Evolutionary conservation across 1,140 invertebrate genomes (phyloP).

Genomic region (Sinella curviseta): DNA sequence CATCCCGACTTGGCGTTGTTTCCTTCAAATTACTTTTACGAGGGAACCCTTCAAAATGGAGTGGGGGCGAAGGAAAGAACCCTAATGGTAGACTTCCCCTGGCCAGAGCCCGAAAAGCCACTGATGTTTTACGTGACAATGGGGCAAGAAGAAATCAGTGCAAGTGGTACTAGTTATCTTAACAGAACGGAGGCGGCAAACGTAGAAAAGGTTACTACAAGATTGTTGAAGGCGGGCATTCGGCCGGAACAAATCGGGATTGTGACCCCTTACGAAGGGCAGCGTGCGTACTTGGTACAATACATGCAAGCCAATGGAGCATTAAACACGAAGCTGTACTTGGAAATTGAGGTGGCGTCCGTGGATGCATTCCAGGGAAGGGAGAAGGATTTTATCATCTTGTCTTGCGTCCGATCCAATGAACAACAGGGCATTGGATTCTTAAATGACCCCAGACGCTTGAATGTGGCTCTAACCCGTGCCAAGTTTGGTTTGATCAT

Average conservation of each 20-base stretch:
- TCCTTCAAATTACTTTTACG: slow-evolving; percentile 99
- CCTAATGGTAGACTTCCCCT: slow-evolving; percentile 91
- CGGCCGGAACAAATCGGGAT: slow-evolving; percentile 99
- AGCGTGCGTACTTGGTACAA: slow-evolving; percentile 92
- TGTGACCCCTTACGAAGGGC: slow-evolving; percentile 98
- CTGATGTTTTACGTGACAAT: slow-evolving; percentile 99
- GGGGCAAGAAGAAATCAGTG: slow-evolving; percentile 98
- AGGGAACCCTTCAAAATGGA: slow-evolving; percentile 97
- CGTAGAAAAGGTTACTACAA: slow-evolving; percentile 95
- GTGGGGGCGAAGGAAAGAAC: slow-evolving; percentile 94
- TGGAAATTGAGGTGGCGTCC: slow-evolving; percentile 98
- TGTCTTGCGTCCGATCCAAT: slow-evolving; percentile 85
- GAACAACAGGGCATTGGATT: slow-evolving; percentile 92
- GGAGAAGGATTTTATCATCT: slow-evolving; percentile 99
- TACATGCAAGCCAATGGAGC: slow-evolving; percentile 99
- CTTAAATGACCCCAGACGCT: slow-evolving; percentile 91
- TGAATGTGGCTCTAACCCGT: slow-evolving; percentile 97
- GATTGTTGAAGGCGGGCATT: slow-evolving; percentile 89
- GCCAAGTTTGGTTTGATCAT: slow-evolving; percentile 98
- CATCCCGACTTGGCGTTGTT: slow-evolving; percentile 95
- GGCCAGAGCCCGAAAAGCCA: slow-evolving; percentile 92
- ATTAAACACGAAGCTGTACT: slow-evolving; percentile 92
- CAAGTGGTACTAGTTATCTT: slow-evolving; percentile 95
- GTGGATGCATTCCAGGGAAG: slow-evolving; percentile 97
- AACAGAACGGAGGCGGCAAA: slow-evolving; percentile 98